phyloP scores from a whole-genome alignment of 35 echinoderm and acorn worm genomes.

The Ptychodera flava region DNA sequence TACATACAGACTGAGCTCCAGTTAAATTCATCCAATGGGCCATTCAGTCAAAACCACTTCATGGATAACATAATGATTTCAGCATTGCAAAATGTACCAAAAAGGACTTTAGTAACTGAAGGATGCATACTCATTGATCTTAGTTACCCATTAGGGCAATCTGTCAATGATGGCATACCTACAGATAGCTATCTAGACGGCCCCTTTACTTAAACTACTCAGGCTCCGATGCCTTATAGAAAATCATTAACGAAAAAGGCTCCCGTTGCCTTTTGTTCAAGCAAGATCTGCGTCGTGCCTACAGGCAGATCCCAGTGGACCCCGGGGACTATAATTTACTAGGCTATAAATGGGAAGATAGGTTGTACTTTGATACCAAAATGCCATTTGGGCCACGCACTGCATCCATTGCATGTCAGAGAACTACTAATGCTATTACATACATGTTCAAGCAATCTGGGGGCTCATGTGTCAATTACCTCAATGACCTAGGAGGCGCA shows the following conservation, averaged over 20 bases:
- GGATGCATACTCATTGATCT: not conserved
- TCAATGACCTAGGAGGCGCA: not conserved
- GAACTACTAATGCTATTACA: not conserved
- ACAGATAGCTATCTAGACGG: not conserved
- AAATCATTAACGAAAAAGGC: not conserved
- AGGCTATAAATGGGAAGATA: not conserved
- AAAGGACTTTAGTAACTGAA: not conserved
- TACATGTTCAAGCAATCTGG: not conserved
- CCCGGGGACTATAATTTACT: not conserved
- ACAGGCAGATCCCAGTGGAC: not conserved
- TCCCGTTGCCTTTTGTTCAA: not conserved
- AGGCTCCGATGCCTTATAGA: not conserved
- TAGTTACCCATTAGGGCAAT: not conserved
- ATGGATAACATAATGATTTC: not conserved
- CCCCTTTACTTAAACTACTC: not conserved
- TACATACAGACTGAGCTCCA: not conserved
- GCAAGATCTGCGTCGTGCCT: not conserved
- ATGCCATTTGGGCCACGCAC: not conserved
- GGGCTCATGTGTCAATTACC: not conserved
- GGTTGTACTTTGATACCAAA: not conserved
- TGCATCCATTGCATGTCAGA: not conserved
- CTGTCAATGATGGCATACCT: not conserved
- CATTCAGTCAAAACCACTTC: not conserved
- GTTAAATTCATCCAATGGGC: not conserved
- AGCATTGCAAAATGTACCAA: not conserved